Evolutionary conservation across 92 coral and sea anemone genomes (phyloP).

Genomic region (Zoanthus solanderi): DNA sequence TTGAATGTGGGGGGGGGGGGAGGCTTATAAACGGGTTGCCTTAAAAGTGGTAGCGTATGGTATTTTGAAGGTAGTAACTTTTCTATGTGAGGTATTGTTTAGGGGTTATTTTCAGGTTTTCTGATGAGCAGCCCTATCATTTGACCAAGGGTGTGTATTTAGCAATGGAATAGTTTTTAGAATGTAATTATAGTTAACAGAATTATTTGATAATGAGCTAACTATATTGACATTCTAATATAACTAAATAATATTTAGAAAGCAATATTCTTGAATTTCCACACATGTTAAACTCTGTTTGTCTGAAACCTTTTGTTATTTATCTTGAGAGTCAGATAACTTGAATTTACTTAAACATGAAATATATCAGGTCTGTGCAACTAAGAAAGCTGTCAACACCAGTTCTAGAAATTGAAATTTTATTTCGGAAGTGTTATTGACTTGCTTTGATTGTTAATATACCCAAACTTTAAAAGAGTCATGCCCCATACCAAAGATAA

Average conservation of each 20-base stretch:
- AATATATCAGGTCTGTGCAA: conserved; percentile 26
- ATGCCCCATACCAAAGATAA: conserved; percentile 23
- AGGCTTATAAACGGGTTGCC: background rate
- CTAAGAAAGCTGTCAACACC: conserved; percentile 21
- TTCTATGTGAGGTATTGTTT: conserved; percentile 8
- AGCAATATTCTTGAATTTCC: conserved; percentile 17
- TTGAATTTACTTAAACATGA: conserved; percentile 25
- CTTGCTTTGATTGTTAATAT: conserved; percentile 17
- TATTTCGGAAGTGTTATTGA: conserved; percentile 29
- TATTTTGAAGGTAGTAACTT: background rate
- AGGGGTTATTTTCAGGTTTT: conserved; percentile 25
- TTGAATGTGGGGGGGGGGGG: background rate
- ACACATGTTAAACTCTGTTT: conserved; percentile 32
- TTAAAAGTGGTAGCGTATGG: background rate
- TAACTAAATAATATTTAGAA: conserved; percentile 14
- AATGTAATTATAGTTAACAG: conserved; percentile 9
- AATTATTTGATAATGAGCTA: conserved; percentile 10
- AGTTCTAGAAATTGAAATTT: conserved; percentile 17
- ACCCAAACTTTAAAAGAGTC: conserved; percentile 2
- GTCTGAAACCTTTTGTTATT: conserved; percentile 29
- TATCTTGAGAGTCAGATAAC: conserved; percentile 23
- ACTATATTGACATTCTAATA: conserved; percentile 5
- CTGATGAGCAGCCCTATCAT: conserved; percentile 17
- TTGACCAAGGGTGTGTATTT: conserved; percentile 30
- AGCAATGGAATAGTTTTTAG: conserved; percentile 7